phyloP scores from a whole-genome alignment of 37 sponge, comb jelly and placozoan genomes.

The Bolinopsis microptera region DNA sequence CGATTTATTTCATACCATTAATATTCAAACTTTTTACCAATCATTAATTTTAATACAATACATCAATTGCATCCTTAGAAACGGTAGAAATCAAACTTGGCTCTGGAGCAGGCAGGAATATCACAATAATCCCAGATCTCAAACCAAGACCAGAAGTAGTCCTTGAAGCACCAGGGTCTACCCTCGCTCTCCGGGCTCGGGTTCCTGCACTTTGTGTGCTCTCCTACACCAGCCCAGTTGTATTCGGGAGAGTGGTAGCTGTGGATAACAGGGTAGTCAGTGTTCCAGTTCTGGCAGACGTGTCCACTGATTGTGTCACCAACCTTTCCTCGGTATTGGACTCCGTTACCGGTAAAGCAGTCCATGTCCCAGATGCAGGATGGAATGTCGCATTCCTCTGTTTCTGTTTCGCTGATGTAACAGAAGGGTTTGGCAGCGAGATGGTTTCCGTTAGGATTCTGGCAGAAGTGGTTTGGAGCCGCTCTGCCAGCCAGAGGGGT shows the following conservation, averaged over 20 bases:
- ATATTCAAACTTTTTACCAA: too few relatives aligned
- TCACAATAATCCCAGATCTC: constrained; percentile 28
- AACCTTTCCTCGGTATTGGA: background rate
- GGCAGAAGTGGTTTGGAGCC: constrained; percentile 8
- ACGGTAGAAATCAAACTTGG: constrained; percentile 22
- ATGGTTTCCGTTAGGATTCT: constrained; percentile 18
- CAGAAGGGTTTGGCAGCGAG: constrained; percentile 44
- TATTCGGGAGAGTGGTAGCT: background rate
- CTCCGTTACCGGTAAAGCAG: constrained; percentile 48
- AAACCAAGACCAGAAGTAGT: background rate
- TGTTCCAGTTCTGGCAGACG: constrained; percentile 49
- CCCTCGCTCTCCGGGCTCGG: background rate
- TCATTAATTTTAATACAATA: too few relatives aligned
- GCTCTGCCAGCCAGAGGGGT: constrained; percentile 26
- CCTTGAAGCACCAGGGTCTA: constrained; percentile 37
- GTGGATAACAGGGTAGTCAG: background rate
- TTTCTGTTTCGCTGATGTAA: constrained; percentile 64
- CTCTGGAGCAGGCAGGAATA: background rate
- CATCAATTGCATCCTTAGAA: too few relatives aligned
- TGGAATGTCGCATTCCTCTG: constrained; percentile 2
- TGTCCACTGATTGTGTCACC: background rate
- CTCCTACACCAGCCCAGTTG: constrained; percentile 51
- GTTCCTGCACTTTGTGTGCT: constrained; percentile 52
- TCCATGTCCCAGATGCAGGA: constrained; percentile 48
- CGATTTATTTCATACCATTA: too few relatives aligned